Evolutionary conservation across 2,797 vertebrate species (phyloP).

Genomic region (Acanthis flammea): DNA sequence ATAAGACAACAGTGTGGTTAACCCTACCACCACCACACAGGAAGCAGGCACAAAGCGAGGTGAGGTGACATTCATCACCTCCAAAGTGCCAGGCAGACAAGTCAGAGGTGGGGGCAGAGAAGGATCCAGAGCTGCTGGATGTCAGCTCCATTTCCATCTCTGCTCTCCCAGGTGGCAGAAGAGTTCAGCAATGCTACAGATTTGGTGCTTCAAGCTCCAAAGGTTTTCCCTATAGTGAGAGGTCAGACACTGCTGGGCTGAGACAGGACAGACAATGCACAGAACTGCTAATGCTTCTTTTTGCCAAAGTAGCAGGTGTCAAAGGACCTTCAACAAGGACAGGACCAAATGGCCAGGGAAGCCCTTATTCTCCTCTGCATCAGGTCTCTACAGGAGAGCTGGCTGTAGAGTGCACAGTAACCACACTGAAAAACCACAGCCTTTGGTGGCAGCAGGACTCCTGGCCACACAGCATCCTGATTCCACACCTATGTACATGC

Average conservation of each 20-base stretch:
- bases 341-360: neutral
- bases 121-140: neutral
- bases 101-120: neutral
- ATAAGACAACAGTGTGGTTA: conserved; percentile 88
- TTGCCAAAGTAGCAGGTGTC: neutral
- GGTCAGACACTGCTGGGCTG: neutral
- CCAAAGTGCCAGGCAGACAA: neutral
- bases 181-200: neutral
- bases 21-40: conserved; percentile 66
- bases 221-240: neutral
- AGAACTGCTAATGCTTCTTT: neutral
- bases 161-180: neutral
- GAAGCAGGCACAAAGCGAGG: conserved; percentile 55
- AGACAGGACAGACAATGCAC: neutral
- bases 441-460: neutral
- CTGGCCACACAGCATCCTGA: neutral
- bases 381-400: rapidly evolving
- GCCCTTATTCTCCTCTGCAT: neutral
- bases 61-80: conserved; percentile 64
- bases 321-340: neutral
- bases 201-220: neutral
- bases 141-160: neutral
- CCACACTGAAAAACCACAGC: rapidly evolving
- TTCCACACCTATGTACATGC: neutral
- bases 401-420: neutral